Evolutionary conservation across 2,113 vertebrate species (phyloP), one percentile per base, ranked within the genome.

Genomic region (Anoplopoma fimbria): DNA sequence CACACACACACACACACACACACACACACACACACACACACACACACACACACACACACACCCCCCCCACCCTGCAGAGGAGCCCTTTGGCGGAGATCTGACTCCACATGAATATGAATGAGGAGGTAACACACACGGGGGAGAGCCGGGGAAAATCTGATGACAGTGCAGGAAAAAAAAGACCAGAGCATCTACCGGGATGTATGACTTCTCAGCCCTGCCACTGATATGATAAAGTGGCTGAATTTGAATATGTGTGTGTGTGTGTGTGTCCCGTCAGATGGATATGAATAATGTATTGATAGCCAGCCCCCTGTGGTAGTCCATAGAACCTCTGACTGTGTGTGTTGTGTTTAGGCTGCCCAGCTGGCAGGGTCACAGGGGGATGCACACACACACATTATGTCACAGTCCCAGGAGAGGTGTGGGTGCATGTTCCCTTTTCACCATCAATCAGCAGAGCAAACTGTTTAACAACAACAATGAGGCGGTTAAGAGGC

Each of bases 51-150:
- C 75, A 17, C 61, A 51, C 29, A 47, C 58, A 49, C 72, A 60
- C 23, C 31, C 49, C 36, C 42, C 36, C 53, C 73, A 61, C 27
- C 38, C 71, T 51, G 40, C 75, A 85, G 64, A 81, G 25, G 63
- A 87, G 77, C 82, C 87, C 88, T 83, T 81, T 73, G 78, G 90
- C 74, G 53, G 68, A 81, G 77, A 89, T 88, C 88, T 77, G 82
- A 81, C 80, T 86, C 63, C 1, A 77, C 83, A 93, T 93, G 87
- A 92, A 96, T 95, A 95, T 96, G 95, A 94, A 95, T 96, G 95
- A 91, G 85, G 74, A 74, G 57, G 76, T 76, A 81, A 79, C 77
- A 85, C 90, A 68, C 84, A 64, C 49, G 92, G 89, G 90, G 90
- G 73, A 84, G 89, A 55, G 51, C 10, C 57, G 34, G 10, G 80